Evolutionary conservation across 2,113 vertebrate genomes (phyloP), one percentile per base, ranked within the genome.

Genomic region (Myiozetetes cayanensis): DNA sequence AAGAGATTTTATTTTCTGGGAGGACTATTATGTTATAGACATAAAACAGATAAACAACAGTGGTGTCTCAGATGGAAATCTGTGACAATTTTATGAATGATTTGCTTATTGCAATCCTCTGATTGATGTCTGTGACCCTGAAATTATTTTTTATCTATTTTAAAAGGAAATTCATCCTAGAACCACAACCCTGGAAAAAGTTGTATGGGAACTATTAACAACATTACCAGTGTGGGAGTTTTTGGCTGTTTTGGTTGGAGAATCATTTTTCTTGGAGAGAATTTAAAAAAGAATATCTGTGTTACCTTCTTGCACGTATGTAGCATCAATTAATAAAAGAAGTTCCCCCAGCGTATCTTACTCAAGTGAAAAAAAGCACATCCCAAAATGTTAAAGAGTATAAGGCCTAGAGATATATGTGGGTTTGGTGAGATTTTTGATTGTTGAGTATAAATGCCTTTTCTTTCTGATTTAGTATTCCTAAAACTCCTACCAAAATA

Each of bases 361-460:
- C 2, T 12, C 61, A 77, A 30, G 2, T 8, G 2, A 35, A 37
- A 74, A 75, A 71, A 77, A n/a, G 1, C 5, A 66, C 1, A 22
- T 43, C 3, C 24, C 6, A 13, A 24, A 33, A 37, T 65, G 77
- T 71, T 47, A 44, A 82, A n/a, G 7, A 39, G 39, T 30, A 35
- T 22, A 43, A 50, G 1, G 1, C 5, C 3, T 43, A 8, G 19
- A 41, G 11, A 4, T 78, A 8, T 18, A 1, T 59, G 7, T 39
- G 27, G 7, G 4, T 72, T 72, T 82, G 35, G 14, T 55, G 25
- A 79, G 2, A 20, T 75, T 52, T 79, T 81, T 86, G 11, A 2
- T 5, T 73, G 4, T 18, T 37, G 9, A 27, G 5, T 59, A 33
- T 25, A 59, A 22, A 20, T 20, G 0, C 3, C 27, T 56, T 75